A percentile compares a stretch with the other conserved stretches of the same genome.
Evolutionary conservation across 2,113 vertebrate genomes (phyloP).

Genomic region (Scopus umbretta): DNA sequence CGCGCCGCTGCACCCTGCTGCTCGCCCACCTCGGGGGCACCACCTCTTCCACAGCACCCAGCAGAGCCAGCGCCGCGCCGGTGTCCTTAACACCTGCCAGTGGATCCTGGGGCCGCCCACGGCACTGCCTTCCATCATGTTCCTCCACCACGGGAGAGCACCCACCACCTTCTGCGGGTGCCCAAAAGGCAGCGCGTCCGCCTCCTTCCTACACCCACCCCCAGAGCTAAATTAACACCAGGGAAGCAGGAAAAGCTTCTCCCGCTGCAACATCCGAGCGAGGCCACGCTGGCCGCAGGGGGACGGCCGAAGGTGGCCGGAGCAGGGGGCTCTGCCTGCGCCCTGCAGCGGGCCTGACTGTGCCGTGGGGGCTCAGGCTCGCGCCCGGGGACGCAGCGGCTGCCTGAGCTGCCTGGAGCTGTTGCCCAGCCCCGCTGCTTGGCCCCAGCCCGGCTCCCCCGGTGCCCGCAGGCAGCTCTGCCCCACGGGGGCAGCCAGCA

Average conservation of each 20-base stretch:
- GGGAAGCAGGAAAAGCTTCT: too few species aligned
- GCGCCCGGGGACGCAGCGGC: background rate
- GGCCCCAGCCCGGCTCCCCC: background rate
- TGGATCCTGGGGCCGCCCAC: background rate
- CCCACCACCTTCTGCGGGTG: background rate
- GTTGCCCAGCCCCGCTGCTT: background rate
- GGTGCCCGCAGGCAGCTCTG: background rate
- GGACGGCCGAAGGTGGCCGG: background rate
- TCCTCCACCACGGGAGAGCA: background rate
- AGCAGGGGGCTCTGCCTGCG: background rate
- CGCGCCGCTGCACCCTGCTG: rapidly evolving
- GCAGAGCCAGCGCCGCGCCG: rapidly evolving
- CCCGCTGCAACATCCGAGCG: rapidly evolving
- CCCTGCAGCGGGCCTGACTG: background rate
- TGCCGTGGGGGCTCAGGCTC: too few species aligned
- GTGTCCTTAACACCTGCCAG: background rate
- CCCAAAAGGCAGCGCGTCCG: background rate
- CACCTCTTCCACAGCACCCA: background rate
- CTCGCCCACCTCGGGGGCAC: rapidly evolving
- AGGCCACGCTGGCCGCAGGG: background rate
- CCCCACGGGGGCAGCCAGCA: too few species aligned
- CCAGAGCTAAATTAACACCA: too few species aligned
- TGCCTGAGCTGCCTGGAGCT: background rate
- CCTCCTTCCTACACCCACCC: background rate
- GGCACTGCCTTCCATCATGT: background rate